Percentiles rank a stretch among this genome's conserved stretches.
Evolutionary conservation across 1,140 invertebrate species (phyloP).

Genomic region (Argopecten irradians): DNA sequence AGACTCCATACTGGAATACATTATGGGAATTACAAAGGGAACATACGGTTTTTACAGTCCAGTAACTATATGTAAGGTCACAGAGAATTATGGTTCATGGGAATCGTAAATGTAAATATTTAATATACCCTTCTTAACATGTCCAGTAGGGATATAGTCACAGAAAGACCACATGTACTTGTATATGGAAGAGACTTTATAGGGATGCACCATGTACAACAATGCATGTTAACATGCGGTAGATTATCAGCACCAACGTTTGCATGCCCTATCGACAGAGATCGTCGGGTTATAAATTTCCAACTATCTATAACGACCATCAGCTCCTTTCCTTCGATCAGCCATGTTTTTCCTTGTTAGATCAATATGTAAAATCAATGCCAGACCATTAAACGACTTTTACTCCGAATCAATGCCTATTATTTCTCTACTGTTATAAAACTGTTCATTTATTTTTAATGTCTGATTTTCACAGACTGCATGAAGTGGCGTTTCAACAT

Average conservation of each 20-base stretch:
- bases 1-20: constrained; percentile 1
- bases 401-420: not conserved
- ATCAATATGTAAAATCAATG: constrained; percentile 16
- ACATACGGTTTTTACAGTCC: not conserved
- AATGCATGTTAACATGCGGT: not conserved
- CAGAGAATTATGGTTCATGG: not conserved
- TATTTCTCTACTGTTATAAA: not conserved
- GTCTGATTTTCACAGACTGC: not conserved
- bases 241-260: not conserved
- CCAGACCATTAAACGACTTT: not conserved
- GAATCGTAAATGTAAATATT: not conserved
- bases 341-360: not conserved
- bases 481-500: not conserved
- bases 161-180: not conserved
- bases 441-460: not conserved
- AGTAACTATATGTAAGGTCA: not conserved
- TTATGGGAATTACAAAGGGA: not conserved
- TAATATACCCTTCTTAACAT: not conserved
- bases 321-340: not conserved
- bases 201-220: not conserved
- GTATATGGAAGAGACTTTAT: not conserved
- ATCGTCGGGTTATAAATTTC: not conserved
- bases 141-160: not conserved
- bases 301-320: not conserved
- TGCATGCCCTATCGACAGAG: not conserved